These are phyloP conservation scores for Thera britannica DNA, from an alignment of 2,888 invertebrate species.

Conservation along the genomic window DNA sequence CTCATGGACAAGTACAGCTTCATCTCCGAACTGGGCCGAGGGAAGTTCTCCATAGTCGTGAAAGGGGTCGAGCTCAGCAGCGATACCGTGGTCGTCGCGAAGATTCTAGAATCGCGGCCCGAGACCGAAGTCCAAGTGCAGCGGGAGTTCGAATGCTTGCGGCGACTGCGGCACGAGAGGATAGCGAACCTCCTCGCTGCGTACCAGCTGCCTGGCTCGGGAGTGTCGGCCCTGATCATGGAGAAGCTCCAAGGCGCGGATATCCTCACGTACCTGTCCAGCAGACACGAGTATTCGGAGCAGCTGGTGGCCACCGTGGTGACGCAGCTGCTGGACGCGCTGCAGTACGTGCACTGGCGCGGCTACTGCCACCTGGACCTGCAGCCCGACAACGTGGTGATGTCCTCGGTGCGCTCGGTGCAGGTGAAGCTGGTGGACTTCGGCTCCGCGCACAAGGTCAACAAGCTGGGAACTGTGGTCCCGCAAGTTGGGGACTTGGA, in stretches of 20 bases:
- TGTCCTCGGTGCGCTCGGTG: constrained; percentile 92
- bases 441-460: constrained; percentile 93
- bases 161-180: constrained; percentile 94
- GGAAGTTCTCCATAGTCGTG: constrained; percentile 93
- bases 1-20: constrained; percentile 92
- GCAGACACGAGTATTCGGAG: constrained; percentile 95
- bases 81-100: constrained; percentile 92
- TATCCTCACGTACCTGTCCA: constrained; percentile 94
- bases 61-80: constrained; percentile 90
- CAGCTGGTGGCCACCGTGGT: constrained; percentile 95
- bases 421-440: constrained; percentile 97
- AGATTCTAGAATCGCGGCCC: constrained; percentile 89
- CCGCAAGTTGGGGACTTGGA: constrained; percentile 90
- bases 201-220: constrained; percentile 87
- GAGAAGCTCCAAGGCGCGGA: constrained; percentile 96
- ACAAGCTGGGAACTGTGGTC: constrained; percentile 90
- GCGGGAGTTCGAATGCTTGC: constrained; percentile 93
- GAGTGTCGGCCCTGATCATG: constrained; percentile 89
- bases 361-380: constrained; percentile 95
- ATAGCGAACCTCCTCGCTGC: constrained; percentile 91
- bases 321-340: constrained; percentile 93
- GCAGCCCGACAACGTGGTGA: constrained; percentile 97
- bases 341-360: constrained; percentile 98
- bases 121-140: constrained; percentile 88
- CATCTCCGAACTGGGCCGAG: constrained; percentile 93